phyloP scores from a whole-genome alignment of 1,140 invertebrate species.

The Mylabris phalerata region DNA sequence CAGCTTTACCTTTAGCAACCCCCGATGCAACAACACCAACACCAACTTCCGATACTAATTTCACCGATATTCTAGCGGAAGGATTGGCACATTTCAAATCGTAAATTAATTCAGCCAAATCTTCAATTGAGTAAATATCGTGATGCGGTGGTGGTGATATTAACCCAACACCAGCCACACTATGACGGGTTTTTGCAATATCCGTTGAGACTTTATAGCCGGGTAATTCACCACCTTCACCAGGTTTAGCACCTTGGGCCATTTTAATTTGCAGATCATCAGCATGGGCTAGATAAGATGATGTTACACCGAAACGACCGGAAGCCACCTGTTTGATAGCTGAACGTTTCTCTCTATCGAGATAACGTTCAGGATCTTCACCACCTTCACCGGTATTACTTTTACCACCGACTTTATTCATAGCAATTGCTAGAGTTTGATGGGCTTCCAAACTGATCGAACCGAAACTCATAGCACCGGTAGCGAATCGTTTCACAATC shows the following conservation, averaged over 20 bases:
- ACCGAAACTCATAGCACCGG: constrained; percentile 89
- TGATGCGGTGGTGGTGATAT: constrained; percentile 99
- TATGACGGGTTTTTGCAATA: constrained; percentile 92
- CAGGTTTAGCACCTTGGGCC: constrained; percentile 97
- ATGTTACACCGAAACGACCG: constrained; percentile 96
- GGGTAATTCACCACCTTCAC: constrained; percentile 91
- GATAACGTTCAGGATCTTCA: constrained; percentile 82
- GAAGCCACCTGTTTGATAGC: constrained; percentile 93
- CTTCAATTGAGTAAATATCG: constrained; percentile 99
- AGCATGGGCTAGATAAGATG: constrained; percentile 92
- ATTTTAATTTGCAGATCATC: constrained; percentile 97
- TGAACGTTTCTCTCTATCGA: constrained; percentile 68
- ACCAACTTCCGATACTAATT: constrained; percentile 96
- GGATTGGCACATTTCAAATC: constrained; percentile 98
- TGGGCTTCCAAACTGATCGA: constrained; percentile 92
- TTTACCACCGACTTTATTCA: constrained; percentile 94
- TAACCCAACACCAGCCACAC: constrained; percentile 93
- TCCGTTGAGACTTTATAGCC: constrained; percentile 82
- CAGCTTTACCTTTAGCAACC: constrained; percentile 97
- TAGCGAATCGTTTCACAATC: constrained; percentile 87
- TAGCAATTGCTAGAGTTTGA: constrained; percentile 88
- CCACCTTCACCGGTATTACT: constrained; percentile 96
- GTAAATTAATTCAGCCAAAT: constrained; percentile 96
- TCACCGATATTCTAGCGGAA: constrained; percentile 90
- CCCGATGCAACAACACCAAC: constrained; percentile 97